Conservation (phyloP, 2,888 invertebrate species). For the Odontocerum albicorne region DNA sequence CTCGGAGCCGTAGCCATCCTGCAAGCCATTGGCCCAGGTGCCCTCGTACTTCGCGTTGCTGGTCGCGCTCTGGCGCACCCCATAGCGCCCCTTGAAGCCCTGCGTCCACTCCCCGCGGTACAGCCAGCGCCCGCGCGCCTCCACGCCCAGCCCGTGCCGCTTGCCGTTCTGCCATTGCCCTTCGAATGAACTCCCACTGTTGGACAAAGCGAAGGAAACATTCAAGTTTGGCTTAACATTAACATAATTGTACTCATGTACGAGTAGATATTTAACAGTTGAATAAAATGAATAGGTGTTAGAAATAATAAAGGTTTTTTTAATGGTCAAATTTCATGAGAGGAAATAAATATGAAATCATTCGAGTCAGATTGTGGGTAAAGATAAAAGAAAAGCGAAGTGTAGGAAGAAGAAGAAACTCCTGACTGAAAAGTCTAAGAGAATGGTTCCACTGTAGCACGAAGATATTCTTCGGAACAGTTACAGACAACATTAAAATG, state of each 20-base stretch:
- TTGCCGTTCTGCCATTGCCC: slow-evolving; percentile 99
- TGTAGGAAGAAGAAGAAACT: too few relatives aligned
- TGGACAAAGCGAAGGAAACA: slow-evolving; percentile 42
- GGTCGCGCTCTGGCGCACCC: slow-evolving; percentile 92
- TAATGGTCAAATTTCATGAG: too few relatives aligned
- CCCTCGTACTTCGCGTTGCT: slow-evolving; percentile 97
- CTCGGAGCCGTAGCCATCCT: slow-evolving; percentile 99
- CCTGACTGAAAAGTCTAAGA: too few relatives aligned
- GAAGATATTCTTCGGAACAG: too few relatives aligned
- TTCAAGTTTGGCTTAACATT: not conserved
- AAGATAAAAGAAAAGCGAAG: too few relatives aligned
- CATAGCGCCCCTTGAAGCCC: slow-evolving; percentile 98
- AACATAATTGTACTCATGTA: not conserved
- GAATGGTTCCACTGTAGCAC: too few relatives aligned
- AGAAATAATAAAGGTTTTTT: too few relatives aligned
- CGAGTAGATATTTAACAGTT: not conserved
- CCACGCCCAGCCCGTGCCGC: slow-evolving; percentile 96
- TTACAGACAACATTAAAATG: too few relatives aligned
- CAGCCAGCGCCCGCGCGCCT: slow-evolving; percentile 94
- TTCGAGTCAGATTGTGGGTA: too few relatives aligned
- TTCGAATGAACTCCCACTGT: slow-evolving; percentile 92
- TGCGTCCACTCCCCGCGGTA: slow-evolving; percentile 99
- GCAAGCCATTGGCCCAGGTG: slow-evolving; percentile 97
- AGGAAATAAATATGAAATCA: too few relatives aligned
- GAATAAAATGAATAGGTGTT: too few relatives aligned